These are phyloP conservation scores for Astyanax mexicanus DNA, from an alignment of 2,797 vertebrate species.

Conservation along the genomic window DNA sequence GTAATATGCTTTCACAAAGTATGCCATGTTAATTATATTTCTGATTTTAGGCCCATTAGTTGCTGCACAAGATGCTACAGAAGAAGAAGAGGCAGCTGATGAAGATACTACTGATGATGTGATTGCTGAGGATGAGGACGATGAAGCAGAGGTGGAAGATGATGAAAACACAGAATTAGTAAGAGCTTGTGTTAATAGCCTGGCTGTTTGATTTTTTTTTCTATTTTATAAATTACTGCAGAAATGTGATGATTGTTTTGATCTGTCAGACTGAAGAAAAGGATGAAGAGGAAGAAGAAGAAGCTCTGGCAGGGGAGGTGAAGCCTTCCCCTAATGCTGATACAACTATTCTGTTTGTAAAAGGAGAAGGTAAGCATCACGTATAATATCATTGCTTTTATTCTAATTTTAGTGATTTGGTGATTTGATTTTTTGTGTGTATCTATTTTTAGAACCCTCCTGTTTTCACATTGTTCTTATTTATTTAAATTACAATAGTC, in stretches of 20 bases:
- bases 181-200: constrained; percentile 39
- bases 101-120: constrained; percentile 92
- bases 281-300: constrained; percentile 91
- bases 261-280: constrained; percentile 89
- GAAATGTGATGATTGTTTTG: background rate
- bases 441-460: too few relatives aligned
- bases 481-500: too few relatives aligned
- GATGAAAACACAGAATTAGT: constrained; percentile 96
- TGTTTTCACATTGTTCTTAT: too few relatives aligned
- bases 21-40: background rate
- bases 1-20: background rate
- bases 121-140: constrained; percentile 93
- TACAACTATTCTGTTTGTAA: constrained; percentile 97
- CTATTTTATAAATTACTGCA: too few relatives aligned
- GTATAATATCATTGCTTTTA: background rate
- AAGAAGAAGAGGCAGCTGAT: constrained; percentile 93
- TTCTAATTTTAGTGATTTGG: too few relatives aligned
- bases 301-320: constrained; percentile 85
- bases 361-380: constrained; percentile 89
- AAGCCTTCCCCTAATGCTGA: constrained; percentile 96
- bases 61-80: constrained; percentile 90
- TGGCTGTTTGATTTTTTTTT: background rate
- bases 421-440: background rate
- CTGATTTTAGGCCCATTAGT: constrained; percentile 71
- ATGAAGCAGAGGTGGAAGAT: constrained; percentile 97